Evolutionary conservation across 1,140 invertebrate species (phyloP), one percentile per base, ranked within the genome.

Genomic region (Heliconius himera): DNA sequence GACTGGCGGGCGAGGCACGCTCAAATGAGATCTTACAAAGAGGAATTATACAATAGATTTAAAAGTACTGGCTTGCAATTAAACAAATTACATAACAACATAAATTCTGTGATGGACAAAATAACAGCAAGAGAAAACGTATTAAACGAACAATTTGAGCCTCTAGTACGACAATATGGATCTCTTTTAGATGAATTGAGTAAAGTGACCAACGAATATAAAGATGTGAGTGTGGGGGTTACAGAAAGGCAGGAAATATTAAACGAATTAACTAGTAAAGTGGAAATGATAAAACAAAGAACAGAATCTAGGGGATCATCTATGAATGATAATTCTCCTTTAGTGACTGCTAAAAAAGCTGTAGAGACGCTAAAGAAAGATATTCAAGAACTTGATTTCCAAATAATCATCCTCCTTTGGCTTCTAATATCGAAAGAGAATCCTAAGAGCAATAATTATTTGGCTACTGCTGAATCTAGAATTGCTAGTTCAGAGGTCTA

Each of bases 1-100:
- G 98, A 99, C 90, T 99, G 98, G 98, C 93, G 98, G 84, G 96
- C 97, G 13, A 97, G 98, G 94, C 95, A 98, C 46, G 96, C 98
- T 38, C 97, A 98, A 94, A 98, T 99, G 97, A 97, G 98, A 85
- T 95, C 96, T 66, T 96, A 98, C 81, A 96, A 96, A 85, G 94
- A 95, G 49, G 97, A 96, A 81, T 70, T 94, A 20, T 87, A 90
- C 20, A 90, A 93, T n/a, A 88, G 92, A 80, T 92, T 89, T 38
- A 93, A 94, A 87, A 96, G 96, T 29, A 97, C 97, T 2, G 96
- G 96, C 87, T 90, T 93, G 38, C 97, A 98, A 84, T 91, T 99
- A 54, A 97, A 97, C 77, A 97, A 97, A 95, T 90, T 99, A 3
- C 95, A 97, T 74, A 95, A 94, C 51, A 97, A 98, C 83, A 97